phyloP scores from a whole-genome alignment of 2,888 invertebrate genomes.

The Torymus auratus region DNA sequence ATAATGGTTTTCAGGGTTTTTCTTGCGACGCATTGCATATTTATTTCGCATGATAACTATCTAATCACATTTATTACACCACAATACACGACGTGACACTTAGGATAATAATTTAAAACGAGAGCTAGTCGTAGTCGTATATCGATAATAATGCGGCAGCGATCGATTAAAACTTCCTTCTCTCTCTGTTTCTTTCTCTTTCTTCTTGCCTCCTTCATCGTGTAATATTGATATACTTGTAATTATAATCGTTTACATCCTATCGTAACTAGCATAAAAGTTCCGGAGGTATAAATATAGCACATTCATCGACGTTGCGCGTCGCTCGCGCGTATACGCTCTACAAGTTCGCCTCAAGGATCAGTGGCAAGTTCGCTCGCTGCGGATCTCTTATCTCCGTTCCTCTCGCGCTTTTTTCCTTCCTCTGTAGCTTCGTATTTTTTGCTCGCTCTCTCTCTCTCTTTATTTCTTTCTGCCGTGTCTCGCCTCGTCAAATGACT shows the following conservation, averaged over 20 bases:
- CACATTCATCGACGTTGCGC: constrained; percentile 67
- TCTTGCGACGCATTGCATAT: constrained; percentile 53
- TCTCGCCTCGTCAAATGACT: constrained; percentile 3
- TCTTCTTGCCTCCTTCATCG: not conserved
- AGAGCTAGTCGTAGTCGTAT: constrained; percentile 69
- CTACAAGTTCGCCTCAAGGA: constrained; percentile 63
- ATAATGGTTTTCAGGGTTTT: constrained; percentile 12
- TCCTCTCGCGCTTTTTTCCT: too few species aligned
- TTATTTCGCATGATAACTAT: constrained; percentile 61
- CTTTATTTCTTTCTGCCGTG: constrained; percentile 10
- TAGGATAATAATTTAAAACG: constrained; percentile 72
- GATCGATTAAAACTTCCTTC: constrained; percentile 56
- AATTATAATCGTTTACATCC: constrained; percentile 53
- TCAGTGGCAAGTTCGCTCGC: constrained; percentile 39
- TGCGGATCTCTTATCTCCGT: constrained; percentile 17
- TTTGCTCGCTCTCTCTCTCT: constrained; percentile 31
- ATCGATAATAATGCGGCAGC: constrained; percentile 52
- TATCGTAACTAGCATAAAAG: constrained; percentile 59
- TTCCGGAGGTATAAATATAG: constrained; percentile 73
- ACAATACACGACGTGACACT: constrained; percentile 76
- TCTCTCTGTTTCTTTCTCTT: constrained; percentile 33
- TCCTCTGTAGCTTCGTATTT: not conserved
- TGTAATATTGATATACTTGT: constrained; percentile 58
- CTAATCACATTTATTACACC: constrained; percentile 76
- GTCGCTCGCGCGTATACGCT: constrained; percentile 66